A percentile compares a stretch with the other conserved stretches of the same genome.
Conservation (phyloP, 2,888 invertebrate species). For the Ennomos quercinarius region DNA sequence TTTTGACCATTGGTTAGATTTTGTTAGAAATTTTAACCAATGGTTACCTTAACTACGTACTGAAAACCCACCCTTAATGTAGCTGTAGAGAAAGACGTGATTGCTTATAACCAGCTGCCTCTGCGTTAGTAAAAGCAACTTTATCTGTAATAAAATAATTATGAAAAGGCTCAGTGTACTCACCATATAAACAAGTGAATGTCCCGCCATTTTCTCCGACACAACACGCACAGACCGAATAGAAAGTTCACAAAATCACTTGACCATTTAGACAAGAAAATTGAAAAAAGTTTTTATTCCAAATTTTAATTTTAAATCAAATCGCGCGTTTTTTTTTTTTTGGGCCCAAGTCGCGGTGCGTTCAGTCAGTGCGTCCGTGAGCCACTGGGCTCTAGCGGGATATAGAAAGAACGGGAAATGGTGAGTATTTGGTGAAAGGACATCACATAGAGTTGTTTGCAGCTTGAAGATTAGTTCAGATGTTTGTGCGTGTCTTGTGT, state of each 20-base stretch:
- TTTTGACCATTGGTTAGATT: too few species aligned
- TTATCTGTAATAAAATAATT: too few species aligned
- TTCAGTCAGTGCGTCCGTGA: slow-evolving; percentile 46
- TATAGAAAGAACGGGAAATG: slow-evolving; percentile 60
- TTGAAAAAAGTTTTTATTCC: slow-evolving; percentile 22
- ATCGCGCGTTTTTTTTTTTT: slow-evolving; percentile 36
- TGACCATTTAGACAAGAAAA: slow-evolving; percentile 40
- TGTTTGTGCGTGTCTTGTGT: slow-evolving; percentile 15
- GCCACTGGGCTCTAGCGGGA: slow-evolving; percentile 52
- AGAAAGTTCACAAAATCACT: slow-evolving; percentile 52
- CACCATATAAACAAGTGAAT: slow-evolving; percentile 55
- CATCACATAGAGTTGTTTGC: slow-evolving; percentile 53
- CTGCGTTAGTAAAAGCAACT: too few species aligned
- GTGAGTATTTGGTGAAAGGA: slow-evolving; percentile 60
- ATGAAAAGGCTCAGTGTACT: slow-evolving; percentile 36
- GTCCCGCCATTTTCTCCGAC: slow-evolving; percentile 51
- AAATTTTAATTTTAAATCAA: slow-evolving; percentile 5
- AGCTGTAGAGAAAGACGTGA: too few species aligned
- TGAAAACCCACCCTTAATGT: too few species aligned
- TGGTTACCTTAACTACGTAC: too few species aligned
- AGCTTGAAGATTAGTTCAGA: slow-evolving; percentile 1
- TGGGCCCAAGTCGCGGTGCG: slow-evolving; percentile 40
- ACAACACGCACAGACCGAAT: slow-evolving; percentile 48
- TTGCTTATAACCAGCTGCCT: too few species aligned
- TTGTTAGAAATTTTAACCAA: too few species aligned